Conservation (phyloP, 2,888 invertebrate genomes). For the Sphecodes monilicornis region DNA sequence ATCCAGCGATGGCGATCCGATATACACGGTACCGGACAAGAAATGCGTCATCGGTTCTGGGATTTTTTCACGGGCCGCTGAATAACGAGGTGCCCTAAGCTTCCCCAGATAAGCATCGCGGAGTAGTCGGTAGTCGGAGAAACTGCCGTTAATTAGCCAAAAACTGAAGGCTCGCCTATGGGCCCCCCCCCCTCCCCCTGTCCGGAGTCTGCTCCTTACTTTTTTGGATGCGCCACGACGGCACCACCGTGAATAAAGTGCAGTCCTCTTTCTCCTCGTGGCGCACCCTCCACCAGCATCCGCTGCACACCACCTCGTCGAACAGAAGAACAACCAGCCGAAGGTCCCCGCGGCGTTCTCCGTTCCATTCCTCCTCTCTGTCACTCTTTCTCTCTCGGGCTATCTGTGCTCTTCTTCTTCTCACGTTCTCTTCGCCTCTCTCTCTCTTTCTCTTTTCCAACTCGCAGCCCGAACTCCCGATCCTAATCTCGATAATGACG, state of each 20-base stretch:
- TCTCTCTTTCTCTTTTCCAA: slow-evolving; percentile 13
- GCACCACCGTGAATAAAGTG: slow-evolving; percentile 69
- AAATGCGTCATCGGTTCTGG: slow-evolving; percentile 50
- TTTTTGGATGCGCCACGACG: slow-evolving; percentile 63
- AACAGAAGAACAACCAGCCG: slow-evolving; percentile 57
- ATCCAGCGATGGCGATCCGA: slow-evolving; percentile 49
- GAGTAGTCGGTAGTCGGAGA: slow-evolving; percentile 76
- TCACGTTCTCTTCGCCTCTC: neutral
- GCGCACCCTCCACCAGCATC: slow-evolving; percentile 57
- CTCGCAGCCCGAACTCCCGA: slow-evolving; percentile 75
- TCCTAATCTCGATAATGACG: slow-evolving; percentile 85
- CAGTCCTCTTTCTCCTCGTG: slow-evolving; percentile 38
- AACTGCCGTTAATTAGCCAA: slow-evolving; percentile 81
- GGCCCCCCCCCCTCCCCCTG: neutral
- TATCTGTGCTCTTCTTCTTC: slow-evolving; percentile 36
- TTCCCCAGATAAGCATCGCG: slow-evolving; percentile 78
- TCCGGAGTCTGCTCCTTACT: slow-evolving; percentile 24
- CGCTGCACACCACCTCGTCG: slow-evolving; percentile 60
- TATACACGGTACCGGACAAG: slow-evolving; percentile 24
- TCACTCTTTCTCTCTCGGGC: slow-evolving; percentile 37
- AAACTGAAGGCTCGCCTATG: slow-evolving; percentile 70
- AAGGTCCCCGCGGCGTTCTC: slow-evolving; percentile 62
- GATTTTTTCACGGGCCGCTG: slow-evolving; percentile 64
- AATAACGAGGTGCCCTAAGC: slow-evolving; percentile 75
- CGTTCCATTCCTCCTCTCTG: slow-evolving; percentile 23